Percentiles rank a stretch among this genome's conserved stretches.
These are phyloP conservation scores for Plumapathes pennacea DNA, from an alignment of 92 coral and sea anemone species.

Conservation along the genomic window DNA sequence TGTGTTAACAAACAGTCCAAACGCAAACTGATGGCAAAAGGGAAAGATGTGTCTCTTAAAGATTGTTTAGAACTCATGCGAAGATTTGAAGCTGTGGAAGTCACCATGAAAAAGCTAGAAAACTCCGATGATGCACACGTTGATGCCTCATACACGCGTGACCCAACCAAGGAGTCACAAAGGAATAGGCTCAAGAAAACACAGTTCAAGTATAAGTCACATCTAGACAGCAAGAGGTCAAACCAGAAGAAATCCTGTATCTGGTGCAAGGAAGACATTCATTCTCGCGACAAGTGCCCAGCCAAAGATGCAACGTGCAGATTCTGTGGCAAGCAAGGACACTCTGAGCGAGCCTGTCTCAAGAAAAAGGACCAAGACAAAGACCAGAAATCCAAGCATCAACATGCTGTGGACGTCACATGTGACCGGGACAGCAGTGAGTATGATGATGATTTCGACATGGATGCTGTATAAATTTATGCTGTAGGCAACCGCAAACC, in stretches of 20 bases:
- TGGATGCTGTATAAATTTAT: constrained; percentile 22
- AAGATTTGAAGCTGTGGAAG: constrained; percentile 45
- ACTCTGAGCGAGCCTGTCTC: constrained; percentile 45
- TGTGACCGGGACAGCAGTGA: constrained; percentile 39
- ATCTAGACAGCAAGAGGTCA: constrained; percentile 13
- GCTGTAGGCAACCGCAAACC: constrained; percentile 21
- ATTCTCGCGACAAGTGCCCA: constrained; percentile 46
- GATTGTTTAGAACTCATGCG: constrained; percentile 54
- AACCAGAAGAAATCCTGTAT: constrained; percentile 13
- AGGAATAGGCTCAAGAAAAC: constrained; percentile 40
- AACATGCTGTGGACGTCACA: constrained; percentile 17
- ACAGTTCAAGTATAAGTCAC: constrained; percentile 11
- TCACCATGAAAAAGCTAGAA: constrained; percentile 48
- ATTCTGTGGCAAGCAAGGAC: constrained; percentile 47
- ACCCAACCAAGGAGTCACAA: constrained; percentile 53
- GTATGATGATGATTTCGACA: constrained; percentile 34
- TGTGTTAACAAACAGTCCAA: constrained; percentile 40
- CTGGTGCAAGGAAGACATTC: constrained; percentile 42
- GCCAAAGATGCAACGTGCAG: constrained; percentile 40
- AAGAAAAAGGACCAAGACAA: constrained; percentile 5
- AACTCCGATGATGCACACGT: constrained; percentile 23
- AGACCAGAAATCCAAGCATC: constrained; percentile 3
- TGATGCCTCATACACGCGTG: constrained; percentile 47
- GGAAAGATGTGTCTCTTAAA: constrained; percentile 23
- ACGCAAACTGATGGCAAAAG: constrained; percentile 46